Conservation (phyloP, 2,888 invertebrate species). For the Hemistola chrysoprasaria region DNA sequence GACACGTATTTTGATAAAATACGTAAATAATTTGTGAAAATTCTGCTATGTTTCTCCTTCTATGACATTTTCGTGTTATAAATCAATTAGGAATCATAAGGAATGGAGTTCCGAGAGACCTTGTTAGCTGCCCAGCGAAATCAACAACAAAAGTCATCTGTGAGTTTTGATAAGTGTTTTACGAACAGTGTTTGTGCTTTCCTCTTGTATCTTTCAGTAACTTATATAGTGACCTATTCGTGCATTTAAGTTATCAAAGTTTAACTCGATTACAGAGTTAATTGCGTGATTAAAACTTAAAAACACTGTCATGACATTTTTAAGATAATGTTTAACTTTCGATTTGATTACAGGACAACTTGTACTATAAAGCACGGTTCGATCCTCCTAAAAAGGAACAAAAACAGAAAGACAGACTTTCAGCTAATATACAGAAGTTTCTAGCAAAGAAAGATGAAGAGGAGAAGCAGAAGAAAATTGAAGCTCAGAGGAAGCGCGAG, state of each 20-base stretch:
- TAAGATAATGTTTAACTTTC: slow-evolving; percentile 6
- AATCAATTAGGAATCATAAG: slow-evolving; percentile 25
- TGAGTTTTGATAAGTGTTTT: slow-evolving; percentile 48
- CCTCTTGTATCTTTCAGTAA: slow-evolving; percentile 18
- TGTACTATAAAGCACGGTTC: slow-evolving; percentile 90
- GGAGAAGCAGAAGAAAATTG: slow-evolving; percentile 84
- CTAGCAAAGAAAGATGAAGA: slow-evolving; percentile 91
- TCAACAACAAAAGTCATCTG: slow-evolving; percentile 80
- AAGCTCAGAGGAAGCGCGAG: slow-evolving; percentile 85
- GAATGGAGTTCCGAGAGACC: slow-evolving; percentile 77
- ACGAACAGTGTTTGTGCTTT: slow-evolving; percentile 25
- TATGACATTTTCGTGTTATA: slow-evolving; percentile 26
- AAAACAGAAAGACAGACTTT: slow-evolving; percentile 85
- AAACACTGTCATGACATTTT: background rate
- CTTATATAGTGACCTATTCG: too few species aligned
- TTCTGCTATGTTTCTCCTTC: slow-evolving; percentile 38
- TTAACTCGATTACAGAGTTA: too few species aligned
- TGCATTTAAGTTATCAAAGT: too few species aligned
- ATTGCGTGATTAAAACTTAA: too few species aligned
- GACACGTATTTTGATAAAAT: slow-evolving; percentile 75
- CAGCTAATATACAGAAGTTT: slow-evolving; percentile 91
- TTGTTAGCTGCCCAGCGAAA: slow-evolving; percentile 75
- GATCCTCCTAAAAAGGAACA: slow-evolving; percentile 91
- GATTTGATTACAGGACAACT: slow-evolving; percentile 55
- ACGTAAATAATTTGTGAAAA: slow-evolving; percentile 63